These are phyloP conservation scores for Virgularia gustaviana DNA, from an alignment of 92 coral and sea anemone species.

Conservation along the genomic window DNA sequence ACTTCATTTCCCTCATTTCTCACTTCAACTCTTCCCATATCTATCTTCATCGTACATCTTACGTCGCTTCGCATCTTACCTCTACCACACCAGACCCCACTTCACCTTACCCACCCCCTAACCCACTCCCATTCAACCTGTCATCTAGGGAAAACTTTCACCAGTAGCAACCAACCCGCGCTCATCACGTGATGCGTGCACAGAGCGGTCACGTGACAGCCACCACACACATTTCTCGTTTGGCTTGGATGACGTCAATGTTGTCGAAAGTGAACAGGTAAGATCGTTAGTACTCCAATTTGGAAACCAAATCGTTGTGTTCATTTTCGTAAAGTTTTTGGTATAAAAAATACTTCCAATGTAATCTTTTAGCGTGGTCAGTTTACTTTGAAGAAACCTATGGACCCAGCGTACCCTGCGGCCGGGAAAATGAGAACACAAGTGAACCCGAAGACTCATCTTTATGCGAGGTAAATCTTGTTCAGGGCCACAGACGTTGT, in stretches of 20 bases:
- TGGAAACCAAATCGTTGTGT: background rate
- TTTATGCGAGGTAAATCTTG: background rate
- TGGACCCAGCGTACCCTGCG: slow-evolving; percentile 66
- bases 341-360: background rate
- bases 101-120: no score
- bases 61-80: no score
- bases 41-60: no score
- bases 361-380: slow-evolving; percentile 61
- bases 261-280: slow-evolving; percentile 75
- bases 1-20: no score
- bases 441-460: background rate
- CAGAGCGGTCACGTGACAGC: slow-evolving; percentile 66
- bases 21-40: no score
- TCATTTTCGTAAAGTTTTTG: background rate
- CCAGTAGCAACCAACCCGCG: background rate
- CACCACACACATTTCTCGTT: slow-evolving; percentile 71
- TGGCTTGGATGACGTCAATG: slow-evolving; percentile 62
- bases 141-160: background rate
- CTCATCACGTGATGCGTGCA: no score
- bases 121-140: background rate
- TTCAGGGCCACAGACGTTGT: background rate
- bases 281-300: background rate
- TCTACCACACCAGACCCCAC: no score
- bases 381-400: slow-evolving; percentile 46
- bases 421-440: slow-evolving; percentile 62